Conservation (phyloP, 2,888 invertebrate species). For the Lobophora halterata region DNA sequence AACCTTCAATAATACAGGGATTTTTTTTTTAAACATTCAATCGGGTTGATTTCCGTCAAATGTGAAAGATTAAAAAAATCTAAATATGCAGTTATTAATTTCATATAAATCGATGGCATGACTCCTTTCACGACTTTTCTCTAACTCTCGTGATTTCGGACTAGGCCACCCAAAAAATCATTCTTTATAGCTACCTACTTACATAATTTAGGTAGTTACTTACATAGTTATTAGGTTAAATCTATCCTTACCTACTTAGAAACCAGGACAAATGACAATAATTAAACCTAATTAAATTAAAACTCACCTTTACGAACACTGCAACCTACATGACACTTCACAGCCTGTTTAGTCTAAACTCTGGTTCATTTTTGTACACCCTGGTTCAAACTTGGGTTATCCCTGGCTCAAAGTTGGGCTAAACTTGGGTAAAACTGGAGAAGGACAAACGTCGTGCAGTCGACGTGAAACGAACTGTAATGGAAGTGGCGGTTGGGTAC, state of each 20-base stretch:
- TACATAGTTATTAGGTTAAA: too few relatives aligned
- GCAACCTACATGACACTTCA: constrained; percentile 19
- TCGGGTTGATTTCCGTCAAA: too few relatives aligned
- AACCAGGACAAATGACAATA: constrained; percentile 17
- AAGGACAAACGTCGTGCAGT: constrained; percentile 34
- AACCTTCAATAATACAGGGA: too few relatives aligned
- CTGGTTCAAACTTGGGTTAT: background rate
- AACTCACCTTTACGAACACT: constrained; percentile 14
- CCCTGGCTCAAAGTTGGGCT: constrained; percentile 1
- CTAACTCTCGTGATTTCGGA: too few relatives aligned
- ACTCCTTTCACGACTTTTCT: too few relatives aligned
- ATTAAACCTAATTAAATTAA: constrained; percentile 17
- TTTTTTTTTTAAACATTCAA: too few relatives aligned
- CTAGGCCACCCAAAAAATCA: too few relatives aligned
- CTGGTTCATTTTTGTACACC: background rate
- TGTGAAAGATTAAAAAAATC: too few relatives aligned
- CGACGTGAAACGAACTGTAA: constrained; percentile 52
- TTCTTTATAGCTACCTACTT: too few relatives aligned
- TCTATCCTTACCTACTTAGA: background rate
- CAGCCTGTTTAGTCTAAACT: background rate
- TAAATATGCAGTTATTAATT: too few relatives aligned
- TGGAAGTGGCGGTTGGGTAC: constrained; percentile 66
- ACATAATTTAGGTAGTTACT: too few relatives aligned
- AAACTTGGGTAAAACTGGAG: constrained; percentile 4
- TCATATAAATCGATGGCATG: too few relatives aligned